Base-by-base conservation (phyloP, 2,888 invertebrate genomes). In the Clunio marinus region DNA sequence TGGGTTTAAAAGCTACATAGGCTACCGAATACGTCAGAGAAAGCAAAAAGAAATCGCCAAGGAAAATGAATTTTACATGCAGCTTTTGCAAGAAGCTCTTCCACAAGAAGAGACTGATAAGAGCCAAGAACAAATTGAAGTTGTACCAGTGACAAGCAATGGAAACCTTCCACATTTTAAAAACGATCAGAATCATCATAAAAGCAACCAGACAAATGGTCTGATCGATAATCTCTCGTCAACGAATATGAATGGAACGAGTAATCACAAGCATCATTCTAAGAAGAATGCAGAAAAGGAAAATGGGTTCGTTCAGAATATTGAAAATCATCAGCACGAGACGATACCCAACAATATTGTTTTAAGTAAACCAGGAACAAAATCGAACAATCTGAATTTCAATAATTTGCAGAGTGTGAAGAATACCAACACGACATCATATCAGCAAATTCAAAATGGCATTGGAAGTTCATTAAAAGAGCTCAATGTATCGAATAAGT, bases 51-150 rank as follows among this genome's bases (percentile, higher is more conserved):
- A 93, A 77, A 95, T 98, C 73, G 89, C 94, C 71, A 92, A 91
- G 80, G 93, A 94, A 81, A 96, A 96, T 81, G 92, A 94, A 80
- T 94, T 95, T 82, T 96, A 95, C 80, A 87, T 91, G 83, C 91
- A 94, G 80, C 83, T 96, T 74, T 83, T 96, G 81, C 88, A 91
- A 75, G 91, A 96, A 80, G 95, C 96, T 73, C 80, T 96, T 77
- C 96, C 95, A 86, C 77, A 81, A 79, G 78, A 78, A 75, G 76
- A 79, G 75, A 70, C 51, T 60, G 45, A 51, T 41, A 66, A 51
- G 22, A 66, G 20, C 13, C 66, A 58, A 59, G 71, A 69, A 72
- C 72, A 62, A 46, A 32, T 65, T 27, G 35, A 41, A 22, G 35
- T 65, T 4, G 5, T 25, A 10, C 22, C 63, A 32, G 45, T 69